Conservation (phyloP, 2,113 vertebrate species). For the Thymallus thymallus region DNA sequence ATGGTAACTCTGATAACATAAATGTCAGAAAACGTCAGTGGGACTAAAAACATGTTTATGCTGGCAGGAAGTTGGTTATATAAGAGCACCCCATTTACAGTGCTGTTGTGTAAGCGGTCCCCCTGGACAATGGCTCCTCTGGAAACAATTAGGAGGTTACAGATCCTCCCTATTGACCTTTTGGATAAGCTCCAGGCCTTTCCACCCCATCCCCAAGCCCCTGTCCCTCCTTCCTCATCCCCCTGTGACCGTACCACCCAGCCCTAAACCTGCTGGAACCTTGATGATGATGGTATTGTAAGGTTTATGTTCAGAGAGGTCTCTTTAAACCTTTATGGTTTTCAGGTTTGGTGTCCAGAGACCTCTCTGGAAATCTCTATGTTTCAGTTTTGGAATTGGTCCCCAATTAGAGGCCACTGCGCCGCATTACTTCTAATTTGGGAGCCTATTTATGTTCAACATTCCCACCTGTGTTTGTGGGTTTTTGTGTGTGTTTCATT, state of each 20-base stretch:
- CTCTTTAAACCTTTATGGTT: too few relatives aligned
- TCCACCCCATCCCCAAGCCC: conserved; percentile 27
- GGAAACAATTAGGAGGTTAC: conserved; percentile 35
- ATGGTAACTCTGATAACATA: neutral
- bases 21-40: conserved; percentile 21
- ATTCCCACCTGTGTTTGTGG: too few relatives aligned
- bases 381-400: too few relatives aligned
- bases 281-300: neutral
- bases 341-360: too few relatives aligned
- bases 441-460: too few relatives aligned
- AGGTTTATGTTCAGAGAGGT: too few relatives aligned
- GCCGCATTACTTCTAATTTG: too few relatives aligned
- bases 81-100: conserved; percentile 34
- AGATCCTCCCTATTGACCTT: conserved; percentile 29
- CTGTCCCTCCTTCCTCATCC: conserved; percentile 4
- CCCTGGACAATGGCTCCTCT: conserved; percentile 30
- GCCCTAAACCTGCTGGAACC: conserved; percentile 5
- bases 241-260: conserved; percentile 9
- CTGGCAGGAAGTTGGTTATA: conserved; percentile 22
- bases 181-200: conserved; percentile 19
- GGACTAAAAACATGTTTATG: conserved; percentile 29
- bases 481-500: too few relatives aligned
- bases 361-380: too few relatives aligned
- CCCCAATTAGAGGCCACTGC: too few relatives aligned
- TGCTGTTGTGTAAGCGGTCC: conserved; percentile 41